These are phyloP conservation scores for Anas acuta DNA, from an alignment of 2,797 vertebrate genomes.

Conservation along the genomic window DNA sequence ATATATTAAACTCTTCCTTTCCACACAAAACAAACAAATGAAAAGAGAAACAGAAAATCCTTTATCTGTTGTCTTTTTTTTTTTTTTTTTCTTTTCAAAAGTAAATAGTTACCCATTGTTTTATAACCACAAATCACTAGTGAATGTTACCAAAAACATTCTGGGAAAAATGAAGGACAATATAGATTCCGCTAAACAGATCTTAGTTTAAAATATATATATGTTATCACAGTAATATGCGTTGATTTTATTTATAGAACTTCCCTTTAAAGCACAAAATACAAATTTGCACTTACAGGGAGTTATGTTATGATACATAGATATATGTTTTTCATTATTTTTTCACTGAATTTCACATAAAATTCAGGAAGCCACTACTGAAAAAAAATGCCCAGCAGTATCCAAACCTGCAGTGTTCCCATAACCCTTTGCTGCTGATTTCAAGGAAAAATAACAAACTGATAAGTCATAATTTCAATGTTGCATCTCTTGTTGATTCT, in stretches of 20 bases:
- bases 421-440: not conserved
- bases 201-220: not conserved
- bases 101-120: conserved; percentile 20
- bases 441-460: not conserved
- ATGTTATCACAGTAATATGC: not conserved
- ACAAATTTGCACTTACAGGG: not conserved
- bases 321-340: not conserved
- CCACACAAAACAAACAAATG: conserved; percentile 43
- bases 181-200: not conserved
- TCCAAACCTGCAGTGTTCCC: not conserved
- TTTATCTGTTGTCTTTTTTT: not conserved
- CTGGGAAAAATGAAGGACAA: not conserved
- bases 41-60: conserved; percentile 33
- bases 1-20: conserved; percentile 48
- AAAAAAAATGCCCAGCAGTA: not conserved
- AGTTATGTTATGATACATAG: not conserved
- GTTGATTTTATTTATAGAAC: not conserved
- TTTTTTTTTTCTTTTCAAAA: not conserved
- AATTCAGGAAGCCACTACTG: not conserved
- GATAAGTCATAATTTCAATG: not conserved
- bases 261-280: not conserved
- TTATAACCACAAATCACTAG: conserved; percentile 11
- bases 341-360: not conserved
- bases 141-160: not conserved
- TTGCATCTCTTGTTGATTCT: not conserved